Base-by-base conservation (phyloP, 2,113 vertebrate species). In the Sinosuthora webbiana region DNA sequence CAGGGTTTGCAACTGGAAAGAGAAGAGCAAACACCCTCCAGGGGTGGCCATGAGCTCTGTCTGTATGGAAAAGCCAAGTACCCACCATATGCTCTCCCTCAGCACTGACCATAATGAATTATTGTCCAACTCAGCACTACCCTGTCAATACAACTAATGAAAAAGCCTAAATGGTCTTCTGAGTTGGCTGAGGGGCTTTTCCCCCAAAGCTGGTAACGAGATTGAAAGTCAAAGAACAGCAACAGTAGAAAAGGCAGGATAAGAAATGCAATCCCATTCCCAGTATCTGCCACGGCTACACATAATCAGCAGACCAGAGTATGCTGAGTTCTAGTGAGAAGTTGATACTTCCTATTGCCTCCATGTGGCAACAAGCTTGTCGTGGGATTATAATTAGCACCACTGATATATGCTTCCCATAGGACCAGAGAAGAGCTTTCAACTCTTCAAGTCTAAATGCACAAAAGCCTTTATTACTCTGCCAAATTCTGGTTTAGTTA, bases 351-450 rank as follows among this genome's bases (percentile, higher is more conserved):
- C 94, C 93, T 78, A 93, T 76, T 69, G 85, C 84, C 74, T 68
- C 49, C 0, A 0, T 24, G 57, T 3, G 2, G 83, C 86, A 88
- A 81, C 47, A 67, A 87, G 49, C 74, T 81, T 68, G 78, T 47
- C 18, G 4, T 39, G 49, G 77, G 83, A 89, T 87, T 89, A 47
- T 60, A 91, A 93, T 92, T 90, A 92, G 89, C 91, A 84, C 65
- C 4, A 3, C 68, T 83, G 86, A 93, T 86, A 90, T 7, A 82
- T 16, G 42, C 33, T 87, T 91, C 92, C 93, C 94, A 60, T 18
- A 84, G 79, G 89, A 55, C 60, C 64, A 68, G 77, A 81, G 89
- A 93, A 57, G 63, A 93, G 90, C 79, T 86, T 93, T 81, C 64
- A 84, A 4, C 73, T 70, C 76, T 23, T 44, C 77, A 84, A 83